A percentile compares a stretch with the other conserved stretches of the same genome.
These are phyloP conservation scores for Hucho hucho DNA, from an alignment of 2,113 vertebrate genomes.

Conservation along the genomic window DNA sequence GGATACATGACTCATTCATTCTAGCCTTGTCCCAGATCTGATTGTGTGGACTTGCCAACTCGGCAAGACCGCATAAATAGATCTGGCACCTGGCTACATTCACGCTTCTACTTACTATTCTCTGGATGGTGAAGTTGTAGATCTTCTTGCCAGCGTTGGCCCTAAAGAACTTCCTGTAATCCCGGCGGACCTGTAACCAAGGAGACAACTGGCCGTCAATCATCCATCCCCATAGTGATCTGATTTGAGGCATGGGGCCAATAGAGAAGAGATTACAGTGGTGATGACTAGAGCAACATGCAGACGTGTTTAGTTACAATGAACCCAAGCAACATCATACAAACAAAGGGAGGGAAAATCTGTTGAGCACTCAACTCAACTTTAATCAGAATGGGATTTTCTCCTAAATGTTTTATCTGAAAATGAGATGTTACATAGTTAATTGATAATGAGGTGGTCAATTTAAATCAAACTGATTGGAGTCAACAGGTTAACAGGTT, in stretches of 20 bases:
- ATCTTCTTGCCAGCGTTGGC: constrained; percentile 97
- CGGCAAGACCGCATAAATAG: background rate
- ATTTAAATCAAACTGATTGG: background rate
- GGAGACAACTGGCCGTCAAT: constrained; percentile 21
- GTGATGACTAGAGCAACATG: constrained; percentile 10
- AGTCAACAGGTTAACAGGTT: background rate
- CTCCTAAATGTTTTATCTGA: constrained; percentile 6
- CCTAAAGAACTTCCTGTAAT: constrained; percentile 97
- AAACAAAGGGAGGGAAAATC: background rate
- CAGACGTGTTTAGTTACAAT: constrained; percentile 55
- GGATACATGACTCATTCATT: background rate
- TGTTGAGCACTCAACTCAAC: background rate
- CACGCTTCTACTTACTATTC: constrained; percentile 82
- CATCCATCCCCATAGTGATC: background rate
- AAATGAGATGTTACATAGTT: constrained; percentile 7
- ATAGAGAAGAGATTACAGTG: background rate
- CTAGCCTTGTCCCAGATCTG: background rate
- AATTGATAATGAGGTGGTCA: constrained; percentile 3
- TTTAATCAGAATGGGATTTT: background rate
- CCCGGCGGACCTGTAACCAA: constrained; percentile 87
- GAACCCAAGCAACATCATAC: constrained; percentile 4
- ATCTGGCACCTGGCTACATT: too few species aligned
- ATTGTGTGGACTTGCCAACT: too few species aligned
- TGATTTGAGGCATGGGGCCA: background rate
- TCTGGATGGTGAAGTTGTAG: constrained; percentile 93